These are phyloP conservation scores for Pristionchus exspectatus DNA, from an alignment of 2,888 invertebrate genomes.

Conservation along the genomic window DNA sequence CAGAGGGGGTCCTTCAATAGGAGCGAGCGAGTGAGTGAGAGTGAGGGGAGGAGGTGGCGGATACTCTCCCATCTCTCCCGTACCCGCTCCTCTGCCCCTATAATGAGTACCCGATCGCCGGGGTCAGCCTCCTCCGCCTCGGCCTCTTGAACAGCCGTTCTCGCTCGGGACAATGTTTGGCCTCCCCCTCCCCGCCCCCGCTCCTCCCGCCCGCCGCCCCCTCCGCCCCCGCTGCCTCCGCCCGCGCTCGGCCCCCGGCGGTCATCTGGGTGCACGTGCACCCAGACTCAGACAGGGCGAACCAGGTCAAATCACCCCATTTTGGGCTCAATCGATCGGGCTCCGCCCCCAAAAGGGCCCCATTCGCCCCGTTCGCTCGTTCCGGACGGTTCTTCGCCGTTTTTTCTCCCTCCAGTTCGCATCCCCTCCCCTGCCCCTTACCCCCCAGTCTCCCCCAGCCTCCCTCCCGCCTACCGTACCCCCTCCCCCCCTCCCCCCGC, in stretches of 20 bases:
- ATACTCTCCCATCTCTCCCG: neutral
- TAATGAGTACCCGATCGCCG: neutral
- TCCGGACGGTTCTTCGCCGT: constrained; percentile 5
- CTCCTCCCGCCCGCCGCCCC: neutral
- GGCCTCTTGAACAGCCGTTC: neutral
- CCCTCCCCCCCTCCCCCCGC: neutral
- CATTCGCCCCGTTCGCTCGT: neutral
- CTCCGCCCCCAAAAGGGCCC: neutral
- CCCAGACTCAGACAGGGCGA: neutral
- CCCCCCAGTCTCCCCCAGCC: constrained; percentile 5
- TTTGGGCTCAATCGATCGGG: constrained; percentile 21
- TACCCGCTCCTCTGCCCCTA: neutral
- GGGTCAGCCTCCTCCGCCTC: constrained; percentile 2
- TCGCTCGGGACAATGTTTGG: constrained; percentile 10
- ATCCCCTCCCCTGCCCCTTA: neutral
- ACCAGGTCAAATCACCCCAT: neutral
- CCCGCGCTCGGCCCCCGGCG: neutral
- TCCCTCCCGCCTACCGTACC: neutral
- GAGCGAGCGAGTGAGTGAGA: neutral
- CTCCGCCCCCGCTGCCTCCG: neutral
- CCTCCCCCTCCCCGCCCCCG: neutral
- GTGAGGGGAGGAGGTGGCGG: neutral
- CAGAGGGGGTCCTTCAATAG: neutral
- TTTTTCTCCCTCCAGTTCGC: neutral
- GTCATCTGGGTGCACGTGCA: constrained; percentile 45